phyloP scores from a whole-genome alignment of 2,797 vertebrate genomes.

The Betta splendens region DNA sequence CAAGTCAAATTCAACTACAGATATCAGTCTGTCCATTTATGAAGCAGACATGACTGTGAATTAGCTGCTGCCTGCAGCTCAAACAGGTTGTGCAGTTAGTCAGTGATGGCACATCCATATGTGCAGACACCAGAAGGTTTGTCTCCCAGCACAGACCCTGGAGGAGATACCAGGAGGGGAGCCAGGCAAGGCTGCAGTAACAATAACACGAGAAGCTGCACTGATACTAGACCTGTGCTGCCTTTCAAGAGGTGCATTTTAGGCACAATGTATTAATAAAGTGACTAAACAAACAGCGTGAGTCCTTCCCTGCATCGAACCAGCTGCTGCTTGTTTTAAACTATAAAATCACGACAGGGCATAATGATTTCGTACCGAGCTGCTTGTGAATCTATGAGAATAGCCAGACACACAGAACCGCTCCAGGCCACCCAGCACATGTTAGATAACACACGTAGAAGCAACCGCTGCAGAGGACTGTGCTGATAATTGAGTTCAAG shows the following conservation, averaged over 20 bases:
- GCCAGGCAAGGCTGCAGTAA: no score
- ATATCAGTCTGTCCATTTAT: no score
- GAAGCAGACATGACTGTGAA: no score
- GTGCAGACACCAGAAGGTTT: no score
- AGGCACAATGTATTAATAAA: neutral
- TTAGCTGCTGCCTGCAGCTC: no score
- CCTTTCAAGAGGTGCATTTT: neutral
- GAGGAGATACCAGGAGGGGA: no score
- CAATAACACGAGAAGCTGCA: no score
- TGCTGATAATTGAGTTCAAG: conserved; percentile 17
- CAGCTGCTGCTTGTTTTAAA: neutral
- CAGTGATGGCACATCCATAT: no score
- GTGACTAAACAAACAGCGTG: neutral
- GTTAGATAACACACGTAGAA: conserved; percentile 48
- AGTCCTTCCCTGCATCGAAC: neutral
- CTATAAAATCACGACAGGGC: neutral
- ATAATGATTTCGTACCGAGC: neutral
- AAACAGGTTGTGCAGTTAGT: no score
- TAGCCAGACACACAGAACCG: conserved; percentile 37
- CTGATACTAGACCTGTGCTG: no score
- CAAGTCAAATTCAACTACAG: no score
- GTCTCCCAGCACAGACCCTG: no score
- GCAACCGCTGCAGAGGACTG: conserved; percentile 20
- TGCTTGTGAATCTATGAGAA: conserved; percentile 30
- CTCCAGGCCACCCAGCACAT: conserved; percentile 43